Evolutionary conservation across 2,113 vertebrate genomes (phyloP).

Genomic region (Albula goreensis): DNA sequence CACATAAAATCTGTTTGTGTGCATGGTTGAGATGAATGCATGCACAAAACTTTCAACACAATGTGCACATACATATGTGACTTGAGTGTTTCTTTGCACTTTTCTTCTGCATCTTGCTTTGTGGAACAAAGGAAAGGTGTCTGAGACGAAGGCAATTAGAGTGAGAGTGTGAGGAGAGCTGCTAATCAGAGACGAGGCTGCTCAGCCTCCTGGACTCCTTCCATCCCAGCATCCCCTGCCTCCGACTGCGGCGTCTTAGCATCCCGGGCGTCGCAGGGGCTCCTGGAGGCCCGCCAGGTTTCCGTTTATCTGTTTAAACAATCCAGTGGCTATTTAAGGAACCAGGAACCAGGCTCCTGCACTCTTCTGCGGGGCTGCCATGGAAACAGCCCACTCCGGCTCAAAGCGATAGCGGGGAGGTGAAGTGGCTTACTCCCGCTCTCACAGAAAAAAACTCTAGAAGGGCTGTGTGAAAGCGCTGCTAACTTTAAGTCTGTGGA

Average conservation of each 20-base stretch:
- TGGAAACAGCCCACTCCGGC: slow-evolving; percentile 10
- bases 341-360: slow-evolving; percentile 11
- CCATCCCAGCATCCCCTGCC: slow-evolving; percentile 7
- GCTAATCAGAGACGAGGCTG: slow-evolving; percentile 15
- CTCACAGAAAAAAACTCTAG: background rate
- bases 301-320: slow-evolving; percentile 22
- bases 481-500: background rate
- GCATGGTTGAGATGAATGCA: background rate
- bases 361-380: slow-evolving; percentile 8
- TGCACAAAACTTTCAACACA: too few species aligned
- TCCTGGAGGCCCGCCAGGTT: slow-evolving; percentile 16
- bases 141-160: slow-evolving; percentile 5
- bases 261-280: background rate
- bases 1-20: background rate
- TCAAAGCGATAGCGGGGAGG: background rate
- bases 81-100: too few species aligned
- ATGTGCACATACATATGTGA: too few species aligned
- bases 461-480: background rate
- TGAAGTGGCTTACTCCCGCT: background rate
- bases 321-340: slow-evolving; percentile 20
- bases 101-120: background rate
- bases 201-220: slow-evolving; percentile 3
- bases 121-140: background rate
- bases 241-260: slow-evolving; percentile 6
- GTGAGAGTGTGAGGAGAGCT: background rate